A percentile compares a stretch with the other conserved stretches of the same genome.
Conservation (phyloP, 1,140 invertebrate species). For the Ceratoteleas bidentatus region DNA sequence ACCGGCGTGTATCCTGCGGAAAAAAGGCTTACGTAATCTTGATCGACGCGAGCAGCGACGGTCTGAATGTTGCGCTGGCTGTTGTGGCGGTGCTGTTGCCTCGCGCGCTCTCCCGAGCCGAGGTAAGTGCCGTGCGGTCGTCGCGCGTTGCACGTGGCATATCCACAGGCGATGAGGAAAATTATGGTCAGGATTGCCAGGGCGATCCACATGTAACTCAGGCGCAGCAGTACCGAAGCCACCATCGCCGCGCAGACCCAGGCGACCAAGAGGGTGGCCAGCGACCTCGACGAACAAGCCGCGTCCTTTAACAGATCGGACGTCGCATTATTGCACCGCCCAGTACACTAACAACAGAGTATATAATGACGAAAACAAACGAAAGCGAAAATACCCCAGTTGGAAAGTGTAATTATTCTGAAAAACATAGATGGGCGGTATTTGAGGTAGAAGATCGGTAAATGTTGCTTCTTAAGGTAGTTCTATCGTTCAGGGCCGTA, state of each 20-base stretch:
- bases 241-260: constrained; percentile 72
- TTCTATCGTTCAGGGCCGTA: no score
- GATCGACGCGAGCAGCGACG: constrained; percentile 61
- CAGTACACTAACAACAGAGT: no score
- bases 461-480: no score
- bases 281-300: constrained; percentile 68
- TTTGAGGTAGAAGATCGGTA: no score
- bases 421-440: no score
- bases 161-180: constrained; percentile 71
- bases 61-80: constrained; percentile 62
- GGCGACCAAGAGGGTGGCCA: constrained; percentile 72
- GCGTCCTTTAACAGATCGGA: constrained; percentile 64
- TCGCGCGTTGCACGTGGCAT: constrained; percentile 65
- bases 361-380: no score
- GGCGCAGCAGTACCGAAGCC: constrained; percentile 70
- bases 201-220: constrained; percentile 74
- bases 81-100: constrained; percentile 42
- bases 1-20: neutral
- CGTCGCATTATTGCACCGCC: no score
- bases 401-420: no score
- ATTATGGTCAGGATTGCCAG: constrained; percentile 70
- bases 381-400: no score
- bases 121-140: constrained; percentile 32
- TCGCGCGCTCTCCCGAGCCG: constrained; percentile 23
- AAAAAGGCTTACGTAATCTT: constrained; percentile 56